Evolutionary conservation across 1,140 invertebrate genomes (phyloP), one percentile per base, ranked within the genome.

Genomic region (Acromyrmex charruanus): DNA sequence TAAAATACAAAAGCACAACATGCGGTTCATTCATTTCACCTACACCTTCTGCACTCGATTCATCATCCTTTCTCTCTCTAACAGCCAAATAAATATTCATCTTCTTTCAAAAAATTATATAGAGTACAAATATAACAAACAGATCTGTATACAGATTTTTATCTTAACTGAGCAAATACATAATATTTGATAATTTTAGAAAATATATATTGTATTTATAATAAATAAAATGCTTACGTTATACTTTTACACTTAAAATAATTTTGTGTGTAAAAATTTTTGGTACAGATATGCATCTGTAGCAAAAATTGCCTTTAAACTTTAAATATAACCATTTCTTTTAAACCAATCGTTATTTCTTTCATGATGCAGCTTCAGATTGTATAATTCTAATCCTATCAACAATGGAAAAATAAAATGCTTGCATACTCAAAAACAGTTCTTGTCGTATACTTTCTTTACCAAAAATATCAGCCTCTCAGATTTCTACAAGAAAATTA

Each of bases 1-100:
- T 21, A 63, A 63, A 63, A 63, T 63, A 31, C 61, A 63, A 63
- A 59, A 63, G 61, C 28, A 63, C 7, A 59, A 21, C 58, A 59
- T 31, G 31, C 16, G 61, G 25, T 63, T 18, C 61, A 21, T 63
- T 63, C 61, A 6, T 63, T 31, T 63, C 16, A 63, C 59, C 16
- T 16, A 14, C 61, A 63, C 61, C 14, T 63, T 63, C 61, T 63
- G 6, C 61, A 63, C 61, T 31, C 28, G 6, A 18, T 28, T 63
- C 61, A 0, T 63, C 28, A 1, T 2, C 31, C 28, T 63, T 16
- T 63, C 61, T 63, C 25, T 16, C 14, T 14, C 28, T 12, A 31
- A 63, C 14, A 0, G 6, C 61, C 28, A 28, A 31, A 63, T 31
- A 18, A 63, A 31, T 12, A 63, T 63, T 28, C 28, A 63, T 63